Evolutionary conservation across 2,888 invertebrate genomes (phyloP).

Genomic region (Rapana venosa): DNA sequence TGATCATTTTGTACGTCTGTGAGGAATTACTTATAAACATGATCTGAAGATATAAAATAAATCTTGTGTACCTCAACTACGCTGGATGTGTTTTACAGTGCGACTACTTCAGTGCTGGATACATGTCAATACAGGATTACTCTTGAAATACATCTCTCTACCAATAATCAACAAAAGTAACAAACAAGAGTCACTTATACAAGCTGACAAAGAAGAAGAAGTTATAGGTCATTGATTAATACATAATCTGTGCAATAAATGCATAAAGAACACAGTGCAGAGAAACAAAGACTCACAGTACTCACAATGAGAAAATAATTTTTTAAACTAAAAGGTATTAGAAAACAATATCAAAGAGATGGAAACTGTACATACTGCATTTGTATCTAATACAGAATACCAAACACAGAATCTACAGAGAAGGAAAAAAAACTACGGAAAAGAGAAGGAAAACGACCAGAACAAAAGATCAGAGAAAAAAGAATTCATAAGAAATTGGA

Average conservation of each 20-base stretch:
- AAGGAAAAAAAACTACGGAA: no score
- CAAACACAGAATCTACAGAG: neutral
- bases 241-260: no score
- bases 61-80: neutral
- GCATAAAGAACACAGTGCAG: neutral
- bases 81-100: neutral
- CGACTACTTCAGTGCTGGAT: neutral
- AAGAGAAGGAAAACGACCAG: neutral
- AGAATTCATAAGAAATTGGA: neutral
- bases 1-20: no score
- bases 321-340: neutral
- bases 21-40: no score
- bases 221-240: neutral
- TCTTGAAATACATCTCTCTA: no score
- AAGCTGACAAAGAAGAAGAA: neutral
- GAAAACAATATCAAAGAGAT: neutral
- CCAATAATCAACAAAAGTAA: neutral
- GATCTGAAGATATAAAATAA: no score
- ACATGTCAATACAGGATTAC: neutral
- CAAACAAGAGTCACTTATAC: neutral
- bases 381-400: neutral
- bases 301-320: no score
- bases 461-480: neutral
- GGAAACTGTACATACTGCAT: neutral
- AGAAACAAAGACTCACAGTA: neutral